Base-by-base conservation (phyloP, 2,113 vertebrate genomes). In the Microcebus griseorufus region DNA sequence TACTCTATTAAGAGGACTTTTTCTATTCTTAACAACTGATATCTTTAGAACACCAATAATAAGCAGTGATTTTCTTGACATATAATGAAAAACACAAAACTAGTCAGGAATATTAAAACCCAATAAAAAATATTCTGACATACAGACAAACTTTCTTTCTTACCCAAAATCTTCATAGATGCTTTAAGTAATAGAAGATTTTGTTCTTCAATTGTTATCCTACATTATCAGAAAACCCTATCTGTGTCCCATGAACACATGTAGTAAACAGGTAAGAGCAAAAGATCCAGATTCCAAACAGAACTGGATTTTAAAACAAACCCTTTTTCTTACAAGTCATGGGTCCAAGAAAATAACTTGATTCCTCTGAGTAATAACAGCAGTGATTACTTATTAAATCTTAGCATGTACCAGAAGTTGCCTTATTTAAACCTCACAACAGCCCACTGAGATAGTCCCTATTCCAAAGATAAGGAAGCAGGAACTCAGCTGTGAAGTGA, bases 261-360 rank as follows among this genome's bases (percentile, higher is more conserved):
- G 23, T 6, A 64, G 16, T 92, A 96, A 93, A 89, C 42, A 89
- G 9, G 25, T 67, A 76, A 93, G 18, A 85, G 17, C 53, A 95
- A 89, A 88, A 95, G 78, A 86, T 10, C 16, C 39, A 69, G 37
- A 65, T 94, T 94, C 89, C 88, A 93, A 94, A 94, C 18, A 79
- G 22, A 92, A 58, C 34, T 45, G n/a, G 27, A 93, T 96, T 72
- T 87, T 62, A 88, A 93, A 78, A 95, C 32, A 86, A 94, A 32
- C 3, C 7, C 48, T 64, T 95, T 87, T 70, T 80, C 37, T 92
- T 86, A 51, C 89, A 83, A 95, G 75, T 93, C 90, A 84, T 2
- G 34, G 42, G 4, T 79, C 22, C 12, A 55, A n/a, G 39, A 82
- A 69, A 95, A 91, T 22, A 79, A 64, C 11, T 37, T n/a, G 34